phyloP scores from a whole-genome alignment of 2,797 vertebrate species.

The Microctenopoma lineatum region DNA sequence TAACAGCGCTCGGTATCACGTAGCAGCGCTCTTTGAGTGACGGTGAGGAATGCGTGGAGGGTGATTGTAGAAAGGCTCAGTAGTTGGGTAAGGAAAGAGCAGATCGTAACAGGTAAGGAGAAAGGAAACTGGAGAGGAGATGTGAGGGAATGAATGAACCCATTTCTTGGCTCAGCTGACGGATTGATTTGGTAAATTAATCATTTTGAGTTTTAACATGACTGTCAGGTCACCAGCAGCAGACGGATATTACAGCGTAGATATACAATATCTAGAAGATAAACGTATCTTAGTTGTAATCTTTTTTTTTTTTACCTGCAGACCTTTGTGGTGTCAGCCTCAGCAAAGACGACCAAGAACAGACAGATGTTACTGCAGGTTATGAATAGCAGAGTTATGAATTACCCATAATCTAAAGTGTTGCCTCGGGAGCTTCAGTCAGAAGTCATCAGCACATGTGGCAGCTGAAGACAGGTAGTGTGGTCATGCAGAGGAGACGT shows the following conservation, averaged over 20 bases:
- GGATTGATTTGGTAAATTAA: neutral
- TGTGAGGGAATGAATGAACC: neutral
- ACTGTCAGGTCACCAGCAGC: no score
- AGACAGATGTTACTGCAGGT: neutral
- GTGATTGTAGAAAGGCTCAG: slow-evolving; percentile 8
- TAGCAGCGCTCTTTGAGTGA: slow-evolving; percentile 39
- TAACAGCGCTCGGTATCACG: slow-evolving; percentile 36
- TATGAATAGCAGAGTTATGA: neutral
- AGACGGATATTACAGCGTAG: neutral
- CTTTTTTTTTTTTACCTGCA: slow-evolving; percentile 4
- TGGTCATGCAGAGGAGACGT: neutral
- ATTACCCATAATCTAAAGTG: slow-evolving; percentile 33
- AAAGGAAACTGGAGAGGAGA: neutral
- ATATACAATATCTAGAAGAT: neutral
- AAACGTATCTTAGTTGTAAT: slow-evolving; percentile 2
- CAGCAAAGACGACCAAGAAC: neutral
- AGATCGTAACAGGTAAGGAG: neutral
- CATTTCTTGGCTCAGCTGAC: neutral
- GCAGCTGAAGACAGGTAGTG: neutral
- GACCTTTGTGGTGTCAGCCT: neutral
- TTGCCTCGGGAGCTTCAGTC: slow-evolving; percentile 5
- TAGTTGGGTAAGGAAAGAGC: slow-evolving; percentile 1
- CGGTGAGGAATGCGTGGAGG: slow-evolving; percentile 40
- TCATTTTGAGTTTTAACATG: no score
- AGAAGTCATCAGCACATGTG: slow-evolving; percentile 20